Evolutionary conservation across 1,140 invertebrate genomes (phyloP), one percentile per base, ranked within the genome.

Genomic region (Antheraea pernyi): DNA sequence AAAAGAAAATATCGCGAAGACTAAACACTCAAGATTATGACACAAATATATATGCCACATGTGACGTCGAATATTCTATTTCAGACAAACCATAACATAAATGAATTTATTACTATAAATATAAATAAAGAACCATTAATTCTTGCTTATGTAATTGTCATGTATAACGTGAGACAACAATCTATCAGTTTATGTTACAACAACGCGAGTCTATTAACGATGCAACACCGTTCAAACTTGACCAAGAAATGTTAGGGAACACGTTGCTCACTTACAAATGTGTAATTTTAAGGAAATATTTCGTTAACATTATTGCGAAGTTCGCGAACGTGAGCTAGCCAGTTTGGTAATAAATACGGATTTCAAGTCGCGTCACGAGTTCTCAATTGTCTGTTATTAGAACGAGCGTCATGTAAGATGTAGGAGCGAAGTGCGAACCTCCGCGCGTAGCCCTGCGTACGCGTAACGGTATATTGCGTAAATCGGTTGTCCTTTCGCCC

Each of bases 401-500:
- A 73, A 70, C 68, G 71, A n/a, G 68, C 61, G 36, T 58, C 59
- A 42, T 48, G 64, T 65, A 42, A 65, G 64, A 46, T 65, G 48
- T 65, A 10, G 64, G 46, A 13, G 19, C 64, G 64, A 61, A 61
- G n/a, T 42, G 64, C 37, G 60, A 36, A 61, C 19, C 19, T 6
- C 53, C 59, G 48, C 37, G 63, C 59, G 68, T 68, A 69, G 75
- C 74, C 72, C 78, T 78, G 70, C 61, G 63, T 70, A 70, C 76
- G 78, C 78, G 80, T 80, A 76, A 72, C 73, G 75, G 58, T 61
- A 42, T 60, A 67, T 82, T 82, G 80, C 80, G 80, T 82, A 82
- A 82, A 78, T 64, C 66, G 71, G 75, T 81, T 79, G 86, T 91
- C 88, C 86, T 91, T 91, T 91, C 88, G 86, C 85, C 75, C 53